A percentile compares a stretch with the other conserved stretches of the same genome.
Evolutionary conservation across 2,113 vertebrate species (phyloP).

Genomic region (Acrocephalus kingi): DNA sequence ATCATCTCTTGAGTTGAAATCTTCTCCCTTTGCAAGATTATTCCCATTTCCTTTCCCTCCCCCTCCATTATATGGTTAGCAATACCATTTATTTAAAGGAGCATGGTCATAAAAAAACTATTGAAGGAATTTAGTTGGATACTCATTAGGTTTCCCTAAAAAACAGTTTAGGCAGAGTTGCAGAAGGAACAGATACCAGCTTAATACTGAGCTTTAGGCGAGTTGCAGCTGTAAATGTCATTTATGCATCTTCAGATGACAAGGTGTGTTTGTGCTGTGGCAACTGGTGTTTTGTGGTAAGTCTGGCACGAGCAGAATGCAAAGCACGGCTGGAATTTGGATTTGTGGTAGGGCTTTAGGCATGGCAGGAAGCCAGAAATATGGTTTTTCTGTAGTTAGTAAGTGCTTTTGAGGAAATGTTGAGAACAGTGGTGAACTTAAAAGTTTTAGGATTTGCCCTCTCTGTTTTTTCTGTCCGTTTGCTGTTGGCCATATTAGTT

Average conservation of each 20-base stretch:
- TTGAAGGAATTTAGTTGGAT: neutral
- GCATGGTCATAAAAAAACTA: neutral
- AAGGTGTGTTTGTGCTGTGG: slow-evolving; percentile 1
- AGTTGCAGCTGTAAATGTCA: neutral
- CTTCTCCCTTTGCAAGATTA: neutral
- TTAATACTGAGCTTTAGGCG: neutral
- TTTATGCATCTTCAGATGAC: neutral
- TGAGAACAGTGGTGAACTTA: neutral
- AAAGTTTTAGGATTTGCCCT: neutral
- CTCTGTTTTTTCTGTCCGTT: neutral
- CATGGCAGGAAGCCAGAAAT: neutral
- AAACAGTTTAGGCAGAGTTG: neutral
- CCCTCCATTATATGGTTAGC: neutral
- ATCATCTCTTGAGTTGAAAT: neutral
- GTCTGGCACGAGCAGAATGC: neutral
- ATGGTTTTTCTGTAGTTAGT: fast-evolving
- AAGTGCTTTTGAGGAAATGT: slow-evolving; percentile 54
- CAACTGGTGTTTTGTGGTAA: neutral
- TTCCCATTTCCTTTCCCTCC: neutral
- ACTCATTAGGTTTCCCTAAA: neutral
- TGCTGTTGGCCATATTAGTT: neutral
- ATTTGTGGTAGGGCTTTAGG: neutral
- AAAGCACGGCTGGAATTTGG: neutral
- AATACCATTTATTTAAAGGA: neutral
- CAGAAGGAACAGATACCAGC: neutral